Percentiles rank a stretch among this genome's conserved stretches.
Evolutionary conservation across 2,113 vertebrate genomes (phyloP).

Genomic region (Phrynosoma blainvillii): DNA sequence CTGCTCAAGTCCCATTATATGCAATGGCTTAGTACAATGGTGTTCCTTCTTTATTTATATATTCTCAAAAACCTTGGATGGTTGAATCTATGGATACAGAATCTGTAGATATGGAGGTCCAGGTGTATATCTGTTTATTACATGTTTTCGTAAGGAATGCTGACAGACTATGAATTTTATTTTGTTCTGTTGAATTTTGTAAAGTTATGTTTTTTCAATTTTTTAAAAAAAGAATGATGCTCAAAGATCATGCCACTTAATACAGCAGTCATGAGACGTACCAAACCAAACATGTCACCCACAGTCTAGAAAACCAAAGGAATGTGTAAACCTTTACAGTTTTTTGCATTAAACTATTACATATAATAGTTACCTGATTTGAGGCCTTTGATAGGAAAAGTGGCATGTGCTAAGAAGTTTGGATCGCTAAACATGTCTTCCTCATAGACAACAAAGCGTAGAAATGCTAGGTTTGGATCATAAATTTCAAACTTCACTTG

Average conservation of each 20-base stretch:
- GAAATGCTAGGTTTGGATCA: conserved; percentile 88
- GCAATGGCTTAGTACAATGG: no score
- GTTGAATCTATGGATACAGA: no score
- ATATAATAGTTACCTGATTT: conserved; percentile 83
- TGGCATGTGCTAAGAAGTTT: conserved; percentile 96
- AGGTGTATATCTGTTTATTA: no score
- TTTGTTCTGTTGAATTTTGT: no score
- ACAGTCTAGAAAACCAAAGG: not conserved
- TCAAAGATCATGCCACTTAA: not conserved
- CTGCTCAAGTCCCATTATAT: no score
- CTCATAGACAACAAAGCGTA: conserved; percentile 95
- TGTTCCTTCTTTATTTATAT: no score
- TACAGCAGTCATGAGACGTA: not conserved
- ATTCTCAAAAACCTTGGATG: no score
- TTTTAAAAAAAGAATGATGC: not conserved
- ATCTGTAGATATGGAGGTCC: no score
- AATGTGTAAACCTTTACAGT: not conserved
- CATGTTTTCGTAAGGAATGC: no score
- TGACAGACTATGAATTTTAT: no score
- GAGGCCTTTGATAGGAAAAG: conserved; percentile 92
- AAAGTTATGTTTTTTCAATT: no score
- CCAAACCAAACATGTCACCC: not conserved
- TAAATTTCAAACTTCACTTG: conserved; percentile 86
- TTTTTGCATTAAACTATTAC: not conserved
- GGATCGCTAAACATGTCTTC: conserved; percentile 99